Base-by-base conservation (phyloP, 2,797 vertebrate species). In the Sebastolobus altivelis region DNA sequence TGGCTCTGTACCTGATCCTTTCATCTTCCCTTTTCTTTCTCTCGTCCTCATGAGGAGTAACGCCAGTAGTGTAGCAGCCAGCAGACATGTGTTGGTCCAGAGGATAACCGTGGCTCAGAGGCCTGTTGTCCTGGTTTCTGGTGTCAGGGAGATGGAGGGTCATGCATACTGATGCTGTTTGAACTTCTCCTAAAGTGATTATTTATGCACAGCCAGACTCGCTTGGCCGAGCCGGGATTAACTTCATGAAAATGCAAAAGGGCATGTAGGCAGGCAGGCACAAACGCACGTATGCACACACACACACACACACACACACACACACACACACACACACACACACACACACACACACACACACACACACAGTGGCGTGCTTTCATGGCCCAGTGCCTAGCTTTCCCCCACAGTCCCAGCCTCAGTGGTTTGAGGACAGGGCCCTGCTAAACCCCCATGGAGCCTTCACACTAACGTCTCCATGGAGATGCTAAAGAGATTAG, bases 151-250 rank as follows among this genome's bases (percentile, higher is more conserved):
- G 90, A 94, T 79, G 86, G 72, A 89, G 91, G 86, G 82, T 92
- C 89, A 92, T 94, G 93, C 93, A 95, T 94, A 93, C 92, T 94
- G 93, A 95, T 95, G 85, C 80, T 89, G 89, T 93, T 94, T 94
- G 88, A 94, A 93, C 91, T 89, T 88, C 83, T 90, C 83, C 88
- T 92, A 82, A 93, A 94, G 92, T 94, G 88, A 94, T 94, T 93
- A 92, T 93, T 92, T 93, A 92, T 94, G 94, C 92, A 91, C 87
- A 88, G 92, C 87, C 77, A 81, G 90, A 85, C 86, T 83, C 43
- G 79, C 84, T 90, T 75, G 84, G 85, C 79, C 71, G 69, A 82
- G 83, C 85, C 46, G 72, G 92, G 88, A 93, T 94, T 95, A 94
- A 91, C 93, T 89, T 92, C 90, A 94, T 95, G 86, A 93, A 93